Evolutionary conservation across 1,140 invertebrate genomes (phyloP), one percentile per base, ranked within the genome.

Genomic region (Tetragnatha versicolor): DNA sequence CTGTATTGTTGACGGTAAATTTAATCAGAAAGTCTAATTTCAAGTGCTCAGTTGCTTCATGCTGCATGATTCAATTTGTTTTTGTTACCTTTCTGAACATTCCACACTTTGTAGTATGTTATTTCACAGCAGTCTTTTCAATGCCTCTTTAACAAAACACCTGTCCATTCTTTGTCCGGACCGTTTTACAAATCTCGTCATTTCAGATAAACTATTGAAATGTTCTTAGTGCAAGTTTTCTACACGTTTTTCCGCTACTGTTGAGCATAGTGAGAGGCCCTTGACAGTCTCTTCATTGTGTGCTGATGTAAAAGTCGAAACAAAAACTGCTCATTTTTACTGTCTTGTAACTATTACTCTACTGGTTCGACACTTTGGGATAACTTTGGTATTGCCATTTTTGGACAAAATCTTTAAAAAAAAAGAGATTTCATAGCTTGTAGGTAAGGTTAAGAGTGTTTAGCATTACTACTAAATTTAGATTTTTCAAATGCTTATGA

Each of bases 131-230:
- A n/a, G n/a, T n/a, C n/a, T n/a, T n/a, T n/a, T n/a, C n/a, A n/a
- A 61, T 60, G 51, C 37, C 42, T 72, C 6, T 42, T 27, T 61
- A 35, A 61, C 25, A 37, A 22, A 61, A 70, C 33, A 73, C 33
- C 37, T 77, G 73, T 77, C 73, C 73, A 77, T 53, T n/a, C 14
- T 53, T 53, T 66, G n/a, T 77, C 73, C 73, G 73, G 73, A 77
- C 73, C 73, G 73, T 66, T 66, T 65, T 66, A 35, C 42, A 35
- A 55, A 65, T 61, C 33, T 75, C 72, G 17, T 72, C 37, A 17
- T 47, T 66, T 51, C n/a, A 72, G 42, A 47, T 12, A 14, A 65
- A 35, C 22, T 39, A 39, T 22, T 35, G 29, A 25, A 39, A 22
- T 49, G 14, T 63, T 63, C 22, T 33, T 73, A 17, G 10, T 42